These are phyloP conservation scores for Styela clava DNA, from an alignment of 23 tunicate species.

Conservation along the genomic window DNA sequence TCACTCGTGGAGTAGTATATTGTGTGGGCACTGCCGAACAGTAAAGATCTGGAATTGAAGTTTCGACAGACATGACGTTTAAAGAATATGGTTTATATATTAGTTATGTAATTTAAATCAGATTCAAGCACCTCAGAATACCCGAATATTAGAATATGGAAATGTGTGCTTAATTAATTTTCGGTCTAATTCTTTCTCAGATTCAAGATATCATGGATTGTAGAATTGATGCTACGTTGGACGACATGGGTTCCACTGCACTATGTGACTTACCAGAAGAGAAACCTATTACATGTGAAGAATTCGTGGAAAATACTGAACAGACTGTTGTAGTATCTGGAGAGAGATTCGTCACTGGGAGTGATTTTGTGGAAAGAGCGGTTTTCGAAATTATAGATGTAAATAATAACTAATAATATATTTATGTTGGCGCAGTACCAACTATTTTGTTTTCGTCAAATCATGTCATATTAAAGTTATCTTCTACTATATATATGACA, in stretches of 20 bases:
- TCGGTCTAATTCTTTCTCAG: slow-evolving; percentile 35
- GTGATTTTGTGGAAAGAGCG: slow-evolving; percentile 71
- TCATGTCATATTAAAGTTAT: too few relatives aligned
- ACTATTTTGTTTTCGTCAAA: too few relatives aligned
- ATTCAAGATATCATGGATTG: slow-evolving; percentile 96
- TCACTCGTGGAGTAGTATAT: too few relatives aligned
- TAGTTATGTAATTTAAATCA: too few relatives aligned
- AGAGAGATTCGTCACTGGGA: slow-evolving; percentile 50
- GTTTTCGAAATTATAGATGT: slow-evolving; percentile 92
- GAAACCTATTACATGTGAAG: slow-evolving; percentile 82
- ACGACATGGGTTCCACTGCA: slow-evolving; percentile 83
- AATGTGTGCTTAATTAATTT: too few relatives aligned
- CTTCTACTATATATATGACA: too few relatives aligned
- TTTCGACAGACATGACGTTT: too few relatives aligned
- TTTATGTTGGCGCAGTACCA: not conserved
- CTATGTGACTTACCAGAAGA: slow-evolving; percentile 89
- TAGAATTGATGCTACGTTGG: slow-evolving; percentile 79
- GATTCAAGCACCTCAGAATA: too few relatives aligned
- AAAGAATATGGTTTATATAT: too few relatives aligned
- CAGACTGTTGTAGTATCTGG: slow-evolving; percentile 43
- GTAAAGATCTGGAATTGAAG: too few relatives aligned
- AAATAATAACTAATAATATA: not conserved
- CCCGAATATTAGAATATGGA: too few relatives aligned
- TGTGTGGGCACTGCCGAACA: too few relatives aligned
- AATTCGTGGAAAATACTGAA: slow-evolving; percentile 74